Evolutionary conservation across 2,888 invertebrate species (phyloP).

Genomic region (Exocentrus adspersus): DNA sequence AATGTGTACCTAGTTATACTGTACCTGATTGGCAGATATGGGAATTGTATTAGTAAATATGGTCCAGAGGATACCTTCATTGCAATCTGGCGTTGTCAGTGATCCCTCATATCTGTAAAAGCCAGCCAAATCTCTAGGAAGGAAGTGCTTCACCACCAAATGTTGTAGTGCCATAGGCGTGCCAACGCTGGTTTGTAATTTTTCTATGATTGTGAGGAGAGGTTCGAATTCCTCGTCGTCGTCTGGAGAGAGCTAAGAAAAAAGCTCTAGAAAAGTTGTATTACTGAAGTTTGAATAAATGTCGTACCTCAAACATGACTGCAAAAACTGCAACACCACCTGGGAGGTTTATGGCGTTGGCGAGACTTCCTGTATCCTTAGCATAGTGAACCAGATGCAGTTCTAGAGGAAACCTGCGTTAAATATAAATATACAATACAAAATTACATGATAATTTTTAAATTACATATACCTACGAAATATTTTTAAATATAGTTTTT

Average conservation of each 20-base stretch:
- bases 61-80: slow-evolving; percentile 80
- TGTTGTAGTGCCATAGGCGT: slow-evolving; percentile 42
- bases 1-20: too few species aligned
- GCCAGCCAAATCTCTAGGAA: slow-evolving; percentile 66
- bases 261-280: too few species aligned
- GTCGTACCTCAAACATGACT: slow-evolving; percentile 70
- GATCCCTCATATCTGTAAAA: slow-evolving; percentile 74
- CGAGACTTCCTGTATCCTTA: slow-evolving; percentile 63
- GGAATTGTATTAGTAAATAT: slow-evolving; percentile 68
- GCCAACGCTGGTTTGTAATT: slow-evolving; percentile 46
- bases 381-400: slow-evolving; percentile 76
- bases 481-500: too few species aligned
- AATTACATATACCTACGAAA: too few species aligned
- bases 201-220: slow-evolving; percentile 53
- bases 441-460: background rate
- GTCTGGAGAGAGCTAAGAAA: slow-evolving; percentile 57
- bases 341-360: slow-evolving; percentile 65
- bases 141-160: slow-evolving; percentile 62
- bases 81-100: slow-evolving; percentile 78
- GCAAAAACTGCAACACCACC: slow-evolving; percentile 74
- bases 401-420: slow-evolving; percentile 70
- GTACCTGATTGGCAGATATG: slow-evolving; percentile 61
- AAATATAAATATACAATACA: slow-evolving; percentile 17
- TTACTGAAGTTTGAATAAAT: too few species aligned
- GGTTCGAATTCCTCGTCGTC: slow-evolving; percentile 57